phyloP scores from a whole-genome alignment of 2,888 invertebrate genomes.

The Orthosia gracilis region DNA sequence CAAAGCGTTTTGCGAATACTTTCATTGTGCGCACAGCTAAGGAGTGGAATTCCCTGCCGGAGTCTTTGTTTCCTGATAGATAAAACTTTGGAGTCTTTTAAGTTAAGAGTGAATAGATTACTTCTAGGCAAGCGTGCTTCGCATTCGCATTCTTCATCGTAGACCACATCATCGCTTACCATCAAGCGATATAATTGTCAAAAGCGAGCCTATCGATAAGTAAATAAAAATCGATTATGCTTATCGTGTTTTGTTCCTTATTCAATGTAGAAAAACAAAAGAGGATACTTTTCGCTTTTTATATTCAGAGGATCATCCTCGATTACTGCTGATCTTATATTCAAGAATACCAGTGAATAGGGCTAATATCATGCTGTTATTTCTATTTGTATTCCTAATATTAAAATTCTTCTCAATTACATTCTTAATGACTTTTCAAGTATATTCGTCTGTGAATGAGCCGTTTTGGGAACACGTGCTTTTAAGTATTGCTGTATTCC shows the following conservation, averaged over 20 bases:
- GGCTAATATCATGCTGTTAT: constrained; percentile 34
- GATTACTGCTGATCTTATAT: constrained; percentile 43
- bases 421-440: constrained; percentile 42
- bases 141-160: too few species aligned
- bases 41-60: too few species aligned
- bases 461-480: constrained; percentile 34
- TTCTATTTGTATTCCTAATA: constrained; percentile 41
- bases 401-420: constrained; percentile 48
- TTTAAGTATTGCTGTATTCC: constrained; percentile 31
- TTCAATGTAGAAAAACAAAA: constrained; percentile 35
- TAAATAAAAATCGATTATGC: constrained; percentile 43
- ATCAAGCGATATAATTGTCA: too few species aligned
- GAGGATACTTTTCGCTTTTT: constrained; percentile 30
- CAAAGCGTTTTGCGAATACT: too few species aligned
- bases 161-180: too few species aligned
- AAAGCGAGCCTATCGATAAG: too few species aligned
- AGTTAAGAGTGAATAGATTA: too few species aligned
- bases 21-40: too few species aligned
- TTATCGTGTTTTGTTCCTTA: constrained; percentile 56
- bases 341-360: constrained; percentile 39
- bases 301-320: constrained; percentile 33
- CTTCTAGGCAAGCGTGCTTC: too few species aligned
- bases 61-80: too few species aligned
- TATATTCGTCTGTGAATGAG: constrained; percentile 25
- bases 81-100: too few species aligned